phyloP scores from a whole-genome alignment of 2,888 invertebrate species.

The Lasioglossum lativentre region DNA sequence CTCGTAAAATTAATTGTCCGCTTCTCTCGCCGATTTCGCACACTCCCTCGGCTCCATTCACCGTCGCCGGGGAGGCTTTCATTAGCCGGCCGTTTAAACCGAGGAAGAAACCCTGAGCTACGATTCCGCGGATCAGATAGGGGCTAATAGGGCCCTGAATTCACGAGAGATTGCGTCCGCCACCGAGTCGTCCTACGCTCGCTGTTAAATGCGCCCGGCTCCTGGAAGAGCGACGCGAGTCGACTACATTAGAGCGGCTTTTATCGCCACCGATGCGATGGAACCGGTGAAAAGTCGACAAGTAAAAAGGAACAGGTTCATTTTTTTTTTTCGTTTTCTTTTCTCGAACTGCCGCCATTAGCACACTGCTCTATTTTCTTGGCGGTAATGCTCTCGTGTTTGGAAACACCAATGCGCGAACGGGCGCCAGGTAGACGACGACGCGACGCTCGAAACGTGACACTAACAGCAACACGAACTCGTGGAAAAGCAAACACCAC shows the following conservation, averaged over 20 bases:
- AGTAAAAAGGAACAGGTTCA: neutral
- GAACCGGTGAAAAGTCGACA: neutral
- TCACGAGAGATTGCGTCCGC: conserved; percentile 14
- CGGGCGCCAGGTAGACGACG: neutral
- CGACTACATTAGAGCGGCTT: neutral
- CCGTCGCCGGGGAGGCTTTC: conserved; percentile 42
- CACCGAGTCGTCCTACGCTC: neutral
- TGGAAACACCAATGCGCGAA: neutral
- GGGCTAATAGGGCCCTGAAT: conserved; percentile 39
- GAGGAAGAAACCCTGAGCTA: conserved; percentile 30
- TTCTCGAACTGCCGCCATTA: neutral
- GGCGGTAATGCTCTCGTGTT: neutral
- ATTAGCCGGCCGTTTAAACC: conserved; percentile 45
- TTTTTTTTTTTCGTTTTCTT: neutral
- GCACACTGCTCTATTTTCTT: neutral
- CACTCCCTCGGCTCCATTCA: conserved; percentile 28
- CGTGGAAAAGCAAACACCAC: neutral
- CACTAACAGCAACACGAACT: neutral
- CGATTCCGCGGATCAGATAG: conserved; percentile 42
- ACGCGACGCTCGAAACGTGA: neutral
- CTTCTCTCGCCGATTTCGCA: conserved; percentile 42
- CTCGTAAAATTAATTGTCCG: conserved; percentile 68
- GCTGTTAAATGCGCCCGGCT: neutral
- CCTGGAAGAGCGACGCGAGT: neutral
- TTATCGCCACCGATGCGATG: neutral